Percentiles rank a stretch among this genome's conserved stretches.
These are phyloP conservation scores for Helicorthomorpha holstii DNA, from an alignment of 1,140 invertebrate species.

Conservation along the genomic window DNA sequence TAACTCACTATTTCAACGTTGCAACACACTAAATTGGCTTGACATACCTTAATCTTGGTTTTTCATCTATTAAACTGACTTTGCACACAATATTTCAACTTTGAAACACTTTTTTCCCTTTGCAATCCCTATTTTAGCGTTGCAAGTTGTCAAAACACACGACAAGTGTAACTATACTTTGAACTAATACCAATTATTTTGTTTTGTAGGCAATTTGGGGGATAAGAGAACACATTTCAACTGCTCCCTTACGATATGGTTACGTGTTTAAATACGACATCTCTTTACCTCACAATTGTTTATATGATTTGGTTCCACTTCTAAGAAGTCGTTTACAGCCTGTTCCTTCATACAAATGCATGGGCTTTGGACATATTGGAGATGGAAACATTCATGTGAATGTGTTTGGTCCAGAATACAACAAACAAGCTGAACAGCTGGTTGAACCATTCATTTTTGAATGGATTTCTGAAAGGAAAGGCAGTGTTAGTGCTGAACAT, in stretches of 20 bases:
- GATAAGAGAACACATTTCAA: conserved; percentile 56
- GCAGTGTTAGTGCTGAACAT: conserved; percentile 91
- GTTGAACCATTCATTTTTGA: conserved; percentile 87
- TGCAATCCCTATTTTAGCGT: too few species aligned
- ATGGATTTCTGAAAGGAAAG: conserved; percentile 53
- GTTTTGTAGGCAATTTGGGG: conserved; percentile 30
- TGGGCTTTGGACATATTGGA: conserved; percentile 84
- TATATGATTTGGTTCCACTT: conserved; percentile 62
- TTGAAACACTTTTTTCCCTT: too few species aligned
- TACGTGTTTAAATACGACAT: conserved; percentile 95
- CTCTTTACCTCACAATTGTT: conserved; percentile 63
- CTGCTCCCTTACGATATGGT: conserved; percentile 58
- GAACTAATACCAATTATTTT: too few species aligned
- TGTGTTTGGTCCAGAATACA: conserved; percentile 50
- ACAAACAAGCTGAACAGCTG: conserved; percentile 40
- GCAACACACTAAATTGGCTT: too few species aligned
- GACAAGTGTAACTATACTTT: too few species aligned
- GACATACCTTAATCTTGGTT: too few species aligned
- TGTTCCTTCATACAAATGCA: conserved; percentile 38
- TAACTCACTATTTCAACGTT: too few species aligned
- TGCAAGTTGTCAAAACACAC: too few species aligned
- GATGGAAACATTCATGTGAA: conserved; percentile 88
- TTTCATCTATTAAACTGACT: too few species aligned
- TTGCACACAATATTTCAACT: too few species aligned
- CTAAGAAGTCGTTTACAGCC: conserved; percentile 44